These are phyloP conservation scores for Lithophane socia DNA, from an alignment of 2,888 invertebrate species.

Conservation along the genomic window DNA sequence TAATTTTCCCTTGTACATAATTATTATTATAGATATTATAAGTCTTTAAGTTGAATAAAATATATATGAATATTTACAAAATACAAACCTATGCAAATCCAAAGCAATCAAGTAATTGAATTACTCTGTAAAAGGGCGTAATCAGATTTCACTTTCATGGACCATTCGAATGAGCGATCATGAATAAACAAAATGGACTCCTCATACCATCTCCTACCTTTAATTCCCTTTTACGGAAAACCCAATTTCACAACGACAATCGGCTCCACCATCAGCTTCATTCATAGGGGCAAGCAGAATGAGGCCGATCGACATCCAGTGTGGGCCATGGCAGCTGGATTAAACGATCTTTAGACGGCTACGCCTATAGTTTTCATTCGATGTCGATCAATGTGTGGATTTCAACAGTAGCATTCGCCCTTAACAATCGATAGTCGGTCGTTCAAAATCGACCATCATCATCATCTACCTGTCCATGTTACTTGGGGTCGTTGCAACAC, in stretches of 20 bases:
- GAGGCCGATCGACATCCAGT: not conserved
- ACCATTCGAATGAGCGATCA: slow-evolving; percentile 17
- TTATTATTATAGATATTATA: too few species aligned
- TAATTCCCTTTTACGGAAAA: slow-evolving; percentile 31
- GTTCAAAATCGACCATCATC: not conserved
- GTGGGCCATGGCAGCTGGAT: not conserved
- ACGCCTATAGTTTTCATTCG: not conserved
- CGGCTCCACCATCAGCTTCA: slow-evolving; percentile 10
- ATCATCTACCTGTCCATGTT: not conserved
- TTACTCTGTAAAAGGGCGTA: slow-evolving; percentile 20
- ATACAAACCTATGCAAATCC: slow-evolving; percentile 18
- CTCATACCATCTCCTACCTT: not conserved
- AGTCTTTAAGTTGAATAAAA: too few species aligned
- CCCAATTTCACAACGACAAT: slow-evolving; percentile 24
- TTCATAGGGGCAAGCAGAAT: slow-evolving; percentile 12
- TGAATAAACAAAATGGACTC: slow-evolving; percentile 24
- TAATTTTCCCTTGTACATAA: too few species aligned
- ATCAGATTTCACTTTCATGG: slow-evolving; percentile 44
- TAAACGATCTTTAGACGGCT: not conserved
- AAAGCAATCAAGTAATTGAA: slow-evolving; percentile 27
- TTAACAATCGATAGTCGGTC: not conserved
- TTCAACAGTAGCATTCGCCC: not conserved
- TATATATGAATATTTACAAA: too few species aligned
- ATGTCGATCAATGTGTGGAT: not conserved
- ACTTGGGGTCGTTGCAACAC: not conserved